Evolutionary conservation across 2,888 invertebrate genomes (phyloP).

Genomic region (Pachliopta kotzebuea): DNA sequence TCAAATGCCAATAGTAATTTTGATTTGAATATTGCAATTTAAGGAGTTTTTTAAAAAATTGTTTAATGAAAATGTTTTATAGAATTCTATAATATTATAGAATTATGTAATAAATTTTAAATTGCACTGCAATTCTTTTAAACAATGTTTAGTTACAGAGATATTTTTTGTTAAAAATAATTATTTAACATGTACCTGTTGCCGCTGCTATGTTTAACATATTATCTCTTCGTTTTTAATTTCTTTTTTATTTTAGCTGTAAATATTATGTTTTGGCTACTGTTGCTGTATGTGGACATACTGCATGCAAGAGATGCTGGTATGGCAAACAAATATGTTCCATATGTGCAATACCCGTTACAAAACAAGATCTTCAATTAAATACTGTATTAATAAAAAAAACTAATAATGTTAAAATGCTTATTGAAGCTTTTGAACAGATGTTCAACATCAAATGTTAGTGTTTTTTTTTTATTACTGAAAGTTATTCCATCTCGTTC

Average conservation of each 20-base stretch:
- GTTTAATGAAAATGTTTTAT: too few species aligned
- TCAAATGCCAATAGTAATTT: too few species aligned
- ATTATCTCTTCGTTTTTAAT: not conserved
- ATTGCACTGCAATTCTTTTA: too few species aligned
- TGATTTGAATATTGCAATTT: too few species aligned
- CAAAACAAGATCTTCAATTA: slow-evolving; percentile 47
- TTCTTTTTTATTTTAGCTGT: slow-evolving; percentile 46
- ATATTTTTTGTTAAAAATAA: too few species aligned
- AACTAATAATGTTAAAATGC: slow-evolving; percentile 49
- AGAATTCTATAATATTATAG: too few species aligned
- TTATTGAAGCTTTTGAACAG: slow-evolving; percentile 54
- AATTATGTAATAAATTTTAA: too few species aligned
- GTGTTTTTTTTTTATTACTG: slow-evolving; percentile 32
- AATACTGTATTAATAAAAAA: slow-evolving; percentile 52
- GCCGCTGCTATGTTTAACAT: too few species aligned
- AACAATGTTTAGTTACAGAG: too few species aligned
- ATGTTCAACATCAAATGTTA: slow-evolving; percentile 59
- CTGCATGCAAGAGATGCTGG: slow-evolving; percentile 65
- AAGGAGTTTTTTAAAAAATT: too few species aligned
- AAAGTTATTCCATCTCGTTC: too few species aligned
- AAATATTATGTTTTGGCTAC: slow-evolving; percentile 59
- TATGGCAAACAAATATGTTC: slow-evolving; percentile 50
- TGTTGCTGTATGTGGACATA: slow-evolving; percentile 63
- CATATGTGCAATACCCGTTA: slow-evolving; percentile 46
- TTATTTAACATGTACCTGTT: too few species aligned